phyloP scores from a whole-genome alignment of 2,797 vertebrate genomes.

The Characodon lateralis region DNA sequence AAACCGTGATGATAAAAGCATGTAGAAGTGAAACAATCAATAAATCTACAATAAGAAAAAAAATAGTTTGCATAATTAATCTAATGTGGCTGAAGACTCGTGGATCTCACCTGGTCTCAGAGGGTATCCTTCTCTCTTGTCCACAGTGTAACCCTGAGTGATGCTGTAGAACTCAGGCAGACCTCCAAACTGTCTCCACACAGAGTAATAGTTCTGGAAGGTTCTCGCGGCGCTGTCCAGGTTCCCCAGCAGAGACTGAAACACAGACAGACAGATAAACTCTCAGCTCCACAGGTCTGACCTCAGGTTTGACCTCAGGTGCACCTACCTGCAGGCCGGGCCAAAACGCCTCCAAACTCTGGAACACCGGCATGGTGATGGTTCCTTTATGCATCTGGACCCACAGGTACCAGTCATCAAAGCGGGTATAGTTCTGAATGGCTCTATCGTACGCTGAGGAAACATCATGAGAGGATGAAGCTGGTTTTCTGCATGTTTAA shows the following conservation, averaged over 20 bases:
- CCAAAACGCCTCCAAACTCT: slow-evolving; percentile 97
- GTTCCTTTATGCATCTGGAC: slow-evolving; percentile 99
- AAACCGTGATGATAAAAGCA: neutral
- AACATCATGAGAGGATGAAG: neutral
- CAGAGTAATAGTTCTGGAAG: slow-evolving; percentile 95
- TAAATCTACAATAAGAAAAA: neutral
- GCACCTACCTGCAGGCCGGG: slow-evolving; percentile 90
- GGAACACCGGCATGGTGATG: slow-evolving; percentile 96
- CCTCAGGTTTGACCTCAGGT: neutral
- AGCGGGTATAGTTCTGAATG: slow-evolving; percentile 95
- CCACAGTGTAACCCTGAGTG: slow-evolving; percentile 95
- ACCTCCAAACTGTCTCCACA: slow-evolving; percentile 97
- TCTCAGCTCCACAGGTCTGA: neutral
- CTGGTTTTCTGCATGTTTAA: neutral
- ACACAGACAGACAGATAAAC: neutral
- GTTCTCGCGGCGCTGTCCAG: slow-evolving; percentile 91
- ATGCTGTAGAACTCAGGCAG: slow-evolving; percentile 98
- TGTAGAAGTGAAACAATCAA: neutral
- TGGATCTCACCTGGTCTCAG: slow-evolving; percentile 87
- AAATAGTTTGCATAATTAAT: neutral
- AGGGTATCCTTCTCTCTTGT: slow-evolving; percentile 96
- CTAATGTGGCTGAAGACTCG: too few species aligned
- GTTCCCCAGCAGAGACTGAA: slow-evolving; percentile 91
- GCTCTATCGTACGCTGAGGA: slow-evolving; percentile 89
- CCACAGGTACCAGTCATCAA: slow-evolving; percentile 99